Conservation (phyloP, 2,113 vertebrate genomes). For the Nerophis ophidion region DNA sequence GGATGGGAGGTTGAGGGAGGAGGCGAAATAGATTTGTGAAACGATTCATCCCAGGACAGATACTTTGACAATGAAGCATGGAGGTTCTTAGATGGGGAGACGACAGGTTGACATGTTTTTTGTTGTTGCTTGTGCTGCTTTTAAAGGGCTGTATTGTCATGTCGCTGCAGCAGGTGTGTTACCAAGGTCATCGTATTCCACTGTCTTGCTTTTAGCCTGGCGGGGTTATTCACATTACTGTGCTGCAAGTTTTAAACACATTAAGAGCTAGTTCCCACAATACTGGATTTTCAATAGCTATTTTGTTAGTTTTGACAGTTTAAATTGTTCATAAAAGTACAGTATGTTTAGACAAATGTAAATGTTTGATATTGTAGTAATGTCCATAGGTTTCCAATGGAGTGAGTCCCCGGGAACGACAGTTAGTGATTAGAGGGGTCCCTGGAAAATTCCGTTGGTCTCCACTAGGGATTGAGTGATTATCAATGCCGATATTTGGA, state of each 20-base stretch:
- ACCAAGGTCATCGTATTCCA: slow-evolving; percentile 32
- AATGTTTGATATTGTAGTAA: neutral
- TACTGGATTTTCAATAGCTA: neutral
- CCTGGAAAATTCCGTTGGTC: too few relatives aligned
- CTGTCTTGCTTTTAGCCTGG: neutral
- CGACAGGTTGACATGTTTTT: slow-evolving; percentile 21
- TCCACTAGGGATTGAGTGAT: too few relatives aligned
- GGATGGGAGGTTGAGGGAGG: slow-evolving; percentile 23
- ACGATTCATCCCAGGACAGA: slow-evolving; percentile 24
- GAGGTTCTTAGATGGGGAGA: slow-evolving; percentile 14
- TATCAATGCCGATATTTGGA: too few relatives aligned
- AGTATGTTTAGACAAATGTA: slow-evolving; percentile 4
- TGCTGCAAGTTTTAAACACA: neutral
- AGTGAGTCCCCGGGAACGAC: too few relatives aligned
- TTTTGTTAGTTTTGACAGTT: neutral
- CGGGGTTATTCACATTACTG: neutral
- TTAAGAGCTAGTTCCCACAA: neutral
- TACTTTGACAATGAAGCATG: slow-evolving; percentile 29
- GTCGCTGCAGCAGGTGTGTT: slow-evolving; percentile 15
- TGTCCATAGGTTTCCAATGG: too few relatives aligned
- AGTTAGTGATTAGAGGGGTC: too few relatives aligned
- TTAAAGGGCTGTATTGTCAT: slow-evolving; percentile 13
- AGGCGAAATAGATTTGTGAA: slow-evolving; percentile 37
- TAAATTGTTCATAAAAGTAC: slow-evolving; percentile 1
- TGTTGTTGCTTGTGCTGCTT: slow-evolving; percentile 1